A percentile compares a stretch with the other conserved stretches of the same genome.
Conservation (phyloP, 2,888 invertebrate species). For the Morpho helenor region DNA sequence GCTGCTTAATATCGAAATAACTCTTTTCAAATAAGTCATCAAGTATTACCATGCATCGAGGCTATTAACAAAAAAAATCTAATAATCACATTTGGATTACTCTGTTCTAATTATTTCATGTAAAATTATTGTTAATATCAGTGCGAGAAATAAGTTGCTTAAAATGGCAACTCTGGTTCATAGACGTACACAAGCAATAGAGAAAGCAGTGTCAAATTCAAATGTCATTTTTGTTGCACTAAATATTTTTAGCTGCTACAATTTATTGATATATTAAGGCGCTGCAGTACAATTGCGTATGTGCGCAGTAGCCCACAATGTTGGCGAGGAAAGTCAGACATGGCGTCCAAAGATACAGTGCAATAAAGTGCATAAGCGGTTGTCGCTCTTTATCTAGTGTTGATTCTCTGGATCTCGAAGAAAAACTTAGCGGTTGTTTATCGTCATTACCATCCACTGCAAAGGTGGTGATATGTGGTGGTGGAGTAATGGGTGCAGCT, state of each 20-base stretch:
- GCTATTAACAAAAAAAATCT: no score
- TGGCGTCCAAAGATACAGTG: slow-evolving; percentile 29
- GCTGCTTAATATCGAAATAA: no score
- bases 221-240: slow-evolving; percentile 23
- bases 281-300: slow-evolving; percentile 30
- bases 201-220: not conserved
- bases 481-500: slow-evolving; percentile 94
- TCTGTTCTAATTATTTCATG: no score
- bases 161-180: no score
- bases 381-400: slow-evolving; percentile 43
- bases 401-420: slow-evolving; percentile 52
- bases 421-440: slow-evolving; percentile 53
- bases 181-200: no score
- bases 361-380: slow-evolving; percentile 32
- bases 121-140: no score
- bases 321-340: slow-evolving; percentile 37
- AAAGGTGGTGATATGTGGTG: slow-evolving; percentile 93
- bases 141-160: no score
- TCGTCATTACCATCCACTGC: slow-evolving; percentile 68
- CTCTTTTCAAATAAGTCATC: no score
- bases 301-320: slow-evolving; percentile 39
- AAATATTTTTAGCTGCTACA: slow-evolving; percentile 33
- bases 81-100: no score
- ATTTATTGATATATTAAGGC: slow-evolving; percentile 31
- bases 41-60: no score